Conservation (phyloP, 2,888 invertebrate genomes). For the Deilephila porcellus region DNA sequence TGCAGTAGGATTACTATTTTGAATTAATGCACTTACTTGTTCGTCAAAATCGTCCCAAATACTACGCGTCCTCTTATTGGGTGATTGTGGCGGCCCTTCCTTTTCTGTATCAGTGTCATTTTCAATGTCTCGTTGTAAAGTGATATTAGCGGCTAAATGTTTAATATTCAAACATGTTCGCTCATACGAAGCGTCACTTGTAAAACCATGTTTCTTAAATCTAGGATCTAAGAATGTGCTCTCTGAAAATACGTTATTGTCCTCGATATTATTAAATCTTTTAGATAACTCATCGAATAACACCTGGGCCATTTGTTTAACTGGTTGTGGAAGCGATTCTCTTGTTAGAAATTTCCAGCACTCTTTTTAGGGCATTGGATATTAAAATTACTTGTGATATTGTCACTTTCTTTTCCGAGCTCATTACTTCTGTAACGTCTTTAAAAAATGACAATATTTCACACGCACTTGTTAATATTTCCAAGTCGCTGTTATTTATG, state of each 20-base stretch:
- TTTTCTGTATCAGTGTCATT: not conserved
- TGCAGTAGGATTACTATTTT: not conserved
- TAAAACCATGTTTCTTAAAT: too few species aligned
- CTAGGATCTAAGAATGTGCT: too few species aligned
- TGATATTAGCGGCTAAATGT: too few species aligned
- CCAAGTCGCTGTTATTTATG: conserved; percentile 22
- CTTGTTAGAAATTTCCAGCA: not conserved
- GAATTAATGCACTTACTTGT: conserved; percentile 1
- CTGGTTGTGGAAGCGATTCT: not conserved
- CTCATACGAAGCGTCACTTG: too few species aligned
- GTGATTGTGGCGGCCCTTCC: not conserved
- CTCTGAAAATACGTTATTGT: too few species aligned
- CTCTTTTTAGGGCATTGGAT: not conserved
- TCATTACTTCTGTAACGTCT: conserved; percentile 31
- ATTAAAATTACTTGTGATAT: conserved; percentile 1
- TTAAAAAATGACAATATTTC: conserved; percentile 28
- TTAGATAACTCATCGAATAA: not conserved
- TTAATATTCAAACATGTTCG: too few species aligned
- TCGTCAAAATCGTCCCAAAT: conserved; percentile 1
- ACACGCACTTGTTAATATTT: not conserved
- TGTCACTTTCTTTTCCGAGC: conserved; percentile 12
- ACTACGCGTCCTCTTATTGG: not conserved
- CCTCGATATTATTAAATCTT: not conserved
- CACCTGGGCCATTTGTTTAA: not conserved
- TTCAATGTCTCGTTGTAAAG: not conserved